These are phyloP conservation scores for Drosophila differens DNA, from an alignment of 2,888 invertebrate genomes.

Conservation along the genomic window DNA sequence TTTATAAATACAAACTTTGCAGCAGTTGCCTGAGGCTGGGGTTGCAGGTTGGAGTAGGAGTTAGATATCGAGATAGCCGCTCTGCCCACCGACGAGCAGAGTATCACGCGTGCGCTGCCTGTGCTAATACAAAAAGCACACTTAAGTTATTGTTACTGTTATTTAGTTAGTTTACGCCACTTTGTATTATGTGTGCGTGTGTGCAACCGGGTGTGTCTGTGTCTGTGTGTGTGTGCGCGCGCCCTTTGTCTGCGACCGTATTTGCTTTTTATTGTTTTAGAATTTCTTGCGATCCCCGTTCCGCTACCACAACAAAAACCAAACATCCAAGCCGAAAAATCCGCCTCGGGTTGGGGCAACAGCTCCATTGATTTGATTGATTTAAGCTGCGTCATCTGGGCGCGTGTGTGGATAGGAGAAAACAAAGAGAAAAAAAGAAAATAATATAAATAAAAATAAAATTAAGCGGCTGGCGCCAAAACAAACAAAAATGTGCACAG, in stretches of 20 bases:
- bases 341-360: slow-evolving; percentile 44
- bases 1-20: slow-evolving; percentile 80
- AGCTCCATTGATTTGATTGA: slow-evolving; percentile 79
- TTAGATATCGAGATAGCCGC: slow-evolving; percentile 49
- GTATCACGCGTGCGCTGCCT: slow-evolving; percentile 30
- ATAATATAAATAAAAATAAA: slow-evolving; percentile 10
- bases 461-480: slow-evolving; percentile 51
- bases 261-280: slow-evolving; percentile 74
- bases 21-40: slow-evolving; percentile 47
- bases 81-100: slow-evolving; percentile 4
- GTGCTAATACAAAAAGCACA: slow-evolving; percentile 76
- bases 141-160: slow-evolving; percentile 81
- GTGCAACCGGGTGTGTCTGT: not conserved
- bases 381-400: slow-evolving; percentile 77
- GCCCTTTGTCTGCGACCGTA: slow-evolving; percentile 70
- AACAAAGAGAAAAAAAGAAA: slow-evolving; percentile 25
- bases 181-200: slow-evolving; percentile 59
- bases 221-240: slow-evolving; percentile 22
- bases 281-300: slow-evolving; percentile 64
- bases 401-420: slow-evolving; percentile 37
- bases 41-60: slow-evolving; percentile 10
- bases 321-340: slow-evolving; percentile 30
- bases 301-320: slow-evolving; percentile 53
- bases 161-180: slow-evolving; percentile 80
- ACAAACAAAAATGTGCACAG: slow-evolving; percentile 57